These are phyloP conservation scores for Oeneis ivallda DNA, from an alignment of 2,888 invertebrate genomes.

Conservation along the genomic window DNA sequence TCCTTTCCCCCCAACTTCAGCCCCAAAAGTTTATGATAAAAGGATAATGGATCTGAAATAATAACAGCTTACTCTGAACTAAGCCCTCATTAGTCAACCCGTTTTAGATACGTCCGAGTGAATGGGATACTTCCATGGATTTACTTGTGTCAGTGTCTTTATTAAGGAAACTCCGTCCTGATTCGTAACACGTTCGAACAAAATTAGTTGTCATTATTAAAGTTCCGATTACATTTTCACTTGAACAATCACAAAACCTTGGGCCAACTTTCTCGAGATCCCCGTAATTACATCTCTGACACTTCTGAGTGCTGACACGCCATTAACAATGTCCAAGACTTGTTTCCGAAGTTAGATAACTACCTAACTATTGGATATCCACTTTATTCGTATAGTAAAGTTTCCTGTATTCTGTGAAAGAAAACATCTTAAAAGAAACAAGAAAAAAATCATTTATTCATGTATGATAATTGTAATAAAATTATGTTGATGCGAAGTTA, in stretches of 20 bases:
- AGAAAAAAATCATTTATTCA: background rate
- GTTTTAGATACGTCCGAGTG: too few species aligned
- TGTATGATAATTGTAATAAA: background rate
- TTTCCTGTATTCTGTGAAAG: background rate
- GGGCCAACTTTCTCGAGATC: conserved; percentile 4
- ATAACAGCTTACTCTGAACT: too few species aligned
- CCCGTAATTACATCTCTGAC: conserved; percentile 18
- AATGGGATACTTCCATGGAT: background rate
- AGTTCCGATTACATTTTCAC: conserved; percentile 18
- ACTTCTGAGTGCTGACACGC: conserved; percentile 15
- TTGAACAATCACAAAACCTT: conserved; percentile 17
- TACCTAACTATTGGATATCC: conserved; percentile 9
- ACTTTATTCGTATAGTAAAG: background rate
- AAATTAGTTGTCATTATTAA: conserved; percentile 11
- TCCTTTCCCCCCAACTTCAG: too few species aligned
- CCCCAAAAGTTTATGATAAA: too few species aligned
- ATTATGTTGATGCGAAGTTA: background rate
- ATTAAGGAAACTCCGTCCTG: background rate
- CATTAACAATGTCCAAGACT: conserved; percentile 17
- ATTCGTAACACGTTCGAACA: conserved; percentile 3
- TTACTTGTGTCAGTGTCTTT: background rate
- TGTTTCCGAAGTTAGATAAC: conserved; percentile 14
- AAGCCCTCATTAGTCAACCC: too few species aligned
- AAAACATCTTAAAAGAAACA: background rate
- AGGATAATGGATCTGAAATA: too few species aligned